Conservation (phyloP, 92 coral and sea anemone species). For the Muricea muricata region DNA sequence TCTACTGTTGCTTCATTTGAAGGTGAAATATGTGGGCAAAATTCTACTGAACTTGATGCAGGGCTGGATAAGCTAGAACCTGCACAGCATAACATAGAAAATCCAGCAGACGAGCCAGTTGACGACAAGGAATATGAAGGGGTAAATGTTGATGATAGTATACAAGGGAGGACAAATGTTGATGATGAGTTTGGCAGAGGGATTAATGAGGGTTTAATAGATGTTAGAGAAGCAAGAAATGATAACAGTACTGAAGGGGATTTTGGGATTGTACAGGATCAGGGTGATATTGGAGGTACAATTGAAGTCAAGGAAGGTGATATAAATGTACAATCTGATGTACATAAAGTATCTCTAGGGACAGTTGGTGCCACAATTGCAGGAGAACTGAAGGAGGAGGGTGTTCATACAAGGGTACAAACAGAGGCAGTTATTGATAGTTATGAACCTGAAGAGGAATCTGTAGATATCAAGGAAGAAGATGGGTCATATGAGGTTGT, state of each 20-base stretch:
- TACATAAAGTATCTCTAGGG: not conserved
- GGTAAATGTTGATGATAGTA: not conserved
- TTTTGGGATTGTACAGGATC: not conserved
- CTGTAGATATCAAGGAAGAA: constrained; percentile 7
- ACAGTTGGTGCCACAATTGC: not conserved
- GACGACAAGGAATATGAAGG: not conserved
- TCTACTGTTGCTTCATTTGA: not conserved
- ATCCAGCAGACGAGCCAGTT: not conserved
- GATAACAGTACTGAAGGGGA: constrained; percentile 10
- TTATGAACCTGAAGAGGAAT: not conserved
- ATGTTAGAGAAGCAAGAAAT: not conserved
- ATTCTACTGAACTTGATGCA: too few species aligned
- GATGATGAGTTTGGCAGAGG: not conserved
- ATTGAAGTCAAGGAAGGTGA: not conserved
- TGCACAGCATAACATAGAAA: not conserved
- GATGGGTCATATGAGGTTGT: not conserved
- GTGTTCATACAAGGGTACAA: not conserved
- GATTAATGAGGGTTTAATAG: not conserved
- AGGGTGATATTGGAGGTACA: not conserved
- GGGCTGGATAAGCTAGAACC: not conserved
- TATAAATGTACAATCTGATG: not conserved
- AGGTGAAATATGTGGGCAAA: not conserved
- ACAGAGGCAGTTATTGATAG: not conserved
- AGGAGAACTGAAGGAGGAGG: not conserved
- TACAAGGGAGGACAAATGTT: not conserved